Conservation (phyloP, 2,888 invertebrate species). For the Entomobrya proxima region DNA sequence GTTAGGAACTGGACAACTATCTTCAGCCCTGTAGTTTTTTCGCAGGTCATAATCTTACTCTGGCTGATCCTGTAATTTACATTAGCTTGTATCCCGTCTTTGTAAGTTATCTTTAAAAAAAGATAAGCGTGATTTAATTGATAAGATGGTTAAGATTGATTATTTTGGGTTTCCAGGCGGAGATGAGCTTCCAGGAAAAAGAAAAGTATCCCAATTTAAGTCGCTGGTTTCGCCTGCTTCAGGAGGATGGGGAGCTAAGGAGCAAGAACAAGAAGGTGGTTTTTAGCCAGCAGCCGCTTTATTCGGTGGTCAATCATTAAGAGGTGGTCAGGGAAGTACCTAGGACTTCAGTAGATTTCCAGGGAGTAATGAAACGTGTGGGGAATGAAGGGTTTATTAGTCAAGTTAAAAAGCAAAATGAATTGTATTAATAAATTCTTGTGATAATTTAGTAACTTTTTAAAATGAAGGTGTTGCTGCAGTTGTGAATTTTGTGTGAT, state of each 20-base stretch:
- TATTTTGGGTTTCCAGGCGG: conserved; percentile 45
- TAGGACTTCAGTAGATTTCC: no score
- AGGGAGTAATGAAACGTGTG: no score
- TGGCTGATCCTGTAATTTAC: conserved; percentile 68
- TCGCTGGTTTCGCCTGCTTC: conserved; percentile 68
- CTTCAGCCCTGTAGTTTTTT: conserved; percentile 58
- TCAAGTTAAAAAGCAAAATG: no score
- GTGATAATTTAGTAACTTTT: not conserved
- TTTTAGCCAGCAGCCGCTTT: conserved; percentile 41
- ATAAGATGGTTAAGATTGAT: no score
- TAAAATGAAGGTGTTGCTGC: no score
- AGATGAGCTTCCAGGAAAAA: conserved; percentile 67
- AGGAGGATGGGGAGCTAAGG: conserved; percentile 62
- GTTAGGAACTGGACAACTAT: conserved; percentile 63
- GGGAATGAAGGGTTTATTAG: no score
- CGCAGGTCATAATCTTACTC: conserved; percentile 61
- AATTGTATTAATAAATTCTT: not conserved
- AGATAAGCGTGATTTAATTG: no score
- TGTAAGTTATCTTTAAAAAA: conserved; percentile 67
- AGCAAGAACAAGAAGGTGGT: conserved; percentile 57
- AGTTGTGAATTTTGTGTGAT: no score
- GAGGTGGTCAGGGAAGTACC: no score
- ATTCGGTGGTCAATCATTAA: no score
- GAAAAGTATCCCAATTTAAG: conserved; percentile 67
- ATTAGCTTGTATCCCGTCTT: conserved; percentile 61